A percentile compares a stretch with the other conserved stretches of the same genome.
These are phyloP conservation scores for Hylomyscus alleni DNA, from an alignment of 2,797 vertebrate genomes.

Conservation along the genomic window DNA sequence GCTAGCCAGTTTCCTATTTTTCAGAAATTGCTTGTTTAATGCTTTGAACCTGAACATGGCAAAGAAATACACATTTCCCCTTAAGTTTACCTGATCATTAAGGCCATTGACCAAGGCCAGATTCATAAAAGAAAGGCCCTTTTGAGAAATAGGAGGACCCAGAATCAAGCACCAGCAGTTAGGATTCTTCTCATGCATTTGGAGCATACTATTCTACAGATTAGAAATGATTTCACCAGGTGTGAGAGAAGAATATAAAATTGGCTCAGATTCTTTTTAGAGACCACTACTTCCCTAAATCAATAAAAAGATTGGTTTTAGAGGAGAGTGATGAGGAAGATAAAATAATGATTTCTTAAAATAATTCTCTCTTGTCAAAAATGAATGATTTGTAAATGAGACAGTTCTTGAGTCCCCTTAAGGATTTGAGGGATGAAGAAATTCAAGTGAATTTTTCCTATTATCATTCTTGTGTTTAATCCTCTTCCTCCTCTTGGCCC, in stretches of 20 bases:
- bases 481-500: background rate
- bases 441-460: background rate
- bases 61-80: background rate
- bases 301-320: slow-evolving; percentile 41
- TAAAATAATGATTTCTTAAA: background rate
- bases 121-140: background rate
- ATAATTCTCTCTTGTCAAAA: slow-evolving; percentile 38
- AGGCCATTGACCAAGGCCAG: background rate
- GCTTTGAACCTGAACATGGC: background rate
- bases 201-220: background rate
- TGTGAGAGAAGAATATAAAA: slow-evolving; percentile 49
- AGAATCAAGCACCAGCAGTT: rapidly evolving
- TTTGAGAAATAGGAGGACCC: background rate
- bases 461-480: background rate
- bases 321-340: background rate
- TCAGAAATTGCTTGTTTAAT: slow-evolving; percentile 53
- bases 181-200: background rate
- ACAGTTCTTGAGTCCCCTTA: background rate
- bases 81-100: background rate
- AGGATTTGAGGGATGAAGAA: background rate
- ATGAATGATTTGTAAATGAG: slow-evolving; percentile 31
- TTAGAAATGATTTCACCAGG: background rate
- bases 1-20: slow-evolving; percentile 7
- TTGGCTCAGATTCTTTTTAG: slow-evolving; percentile 24
- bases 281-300: slow-evolving; percentile 32